Base-by-base conservation (phyloP, 1,140 invertebrate genomes). In the Sinella curviseta region DNA sequence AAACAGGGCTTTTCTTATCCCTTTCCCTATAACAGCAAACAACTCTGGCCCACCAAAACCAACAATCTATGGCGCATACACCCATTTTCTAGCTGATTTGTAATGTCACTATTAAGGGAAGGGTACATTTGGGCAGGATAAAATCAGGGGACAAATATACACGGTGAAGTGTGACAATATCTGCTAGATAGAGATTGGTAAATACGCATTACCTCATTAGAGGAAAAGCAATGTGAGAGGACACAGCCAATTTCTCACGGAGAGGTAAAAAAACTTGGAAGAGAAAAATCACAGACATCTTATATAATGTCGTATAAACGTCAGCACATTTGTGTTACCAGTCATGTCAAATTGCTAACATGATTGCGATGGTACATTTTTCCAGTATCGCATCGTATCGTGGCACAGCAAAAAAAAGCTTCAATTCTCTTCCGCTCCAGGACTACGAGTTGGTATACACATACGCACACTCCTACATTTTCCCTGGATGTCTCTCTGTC, bases 121-220 rank as follows among this genome's bases (percentile, higher is more conserved):
- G 20, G 39, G 20, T 20, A 48, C 8, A 12, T 48, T n/a, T 16
- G 57, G 8, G 39, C 8, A 48, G 39, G 8, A 48, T 12, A 48
- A 48, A 20, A 48, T 48, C n/a, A n/a, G n/a, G 57, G 57, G 26
- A 65, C 24, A n/a, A 60, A 60, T n/a, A 24, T 60, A 24, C 17
- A 60, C 12, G 14, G 31, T 70, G 30, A 70, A 70, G 30, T 31
- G 65, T 70, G 65, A 70, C 65, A 70, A 70, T 70, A 33, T 70
- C 31, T 33, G 65, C 57, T 26, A 26, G 57, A n/a, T 4, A 65
- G 8, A 12, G 65, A 70, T 70, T 30, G 31, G 65, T 17, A 70
- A 70, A 70, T 70, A 70, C 65, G n/a, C 31, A 70, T 8, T 70
- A 70, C 65, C 65, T 70, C 65, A 70, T 70, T 70, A 31, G 65